Evolutionary conservation across 2,113 vertebrate genomes (phyloP).

Genomic region (Chloropsis hardwickii): DNA sequence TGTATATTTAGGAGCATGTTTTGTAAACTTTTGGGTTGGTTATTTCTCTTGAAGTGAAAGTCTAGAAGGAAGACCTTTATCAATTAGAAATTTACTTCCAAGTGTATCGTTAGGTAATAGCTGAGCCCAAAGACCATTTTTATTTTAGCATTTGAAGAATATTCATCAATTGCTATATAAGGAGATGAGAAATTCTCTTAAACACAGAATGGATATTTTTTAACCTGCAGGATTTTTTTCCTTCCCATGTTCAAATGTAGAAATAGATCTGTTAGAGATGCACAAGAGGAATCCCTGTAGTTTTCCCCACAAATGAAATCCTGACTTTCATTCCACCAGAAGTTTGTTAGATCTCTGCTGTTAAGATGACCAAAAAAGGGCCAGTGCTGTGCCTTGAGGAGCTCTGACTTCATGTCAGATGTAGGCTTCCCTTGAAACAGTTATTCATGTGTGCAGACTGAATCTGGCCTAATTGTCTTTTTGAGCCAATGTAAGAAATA

Average conservation of each 20-base stretch:
- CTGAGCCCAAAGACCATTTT: not conserved
- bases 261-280: not conserved
- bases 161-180: not conserved
- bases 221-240: not conserved
- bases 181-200: not conserved
- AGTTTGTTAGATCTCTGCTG: not conserved
- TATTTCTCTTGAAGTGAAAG: not conserved
- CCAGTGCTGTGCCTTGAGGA: not conserved
- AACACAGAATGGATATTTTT: not conserved
- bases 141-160: not conserved
- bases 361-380: constrained; percentile 31
- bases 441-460: constrained; percentile 8
- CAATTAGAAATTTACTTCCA: not conserved
- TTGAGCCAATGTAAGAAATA: not conserved
- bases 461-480: not conserved
- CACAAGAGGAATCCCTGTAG: not conserved
- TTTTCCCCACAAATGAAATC: not conserved
- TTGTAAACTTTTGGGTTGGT: not conserved
- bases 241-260: not conserved
- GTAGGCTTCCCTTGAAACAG: not conserved
- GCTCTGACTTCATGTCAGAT: not conserved
- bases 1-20: not conserved
- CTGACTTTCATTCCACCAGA: not conserved
- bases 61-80: not conserved
- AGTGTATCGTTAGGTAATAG: not conserved